Conservation (phyloP, 1,140 invertebrate genomes). For the Colletes gigas region DNA sequence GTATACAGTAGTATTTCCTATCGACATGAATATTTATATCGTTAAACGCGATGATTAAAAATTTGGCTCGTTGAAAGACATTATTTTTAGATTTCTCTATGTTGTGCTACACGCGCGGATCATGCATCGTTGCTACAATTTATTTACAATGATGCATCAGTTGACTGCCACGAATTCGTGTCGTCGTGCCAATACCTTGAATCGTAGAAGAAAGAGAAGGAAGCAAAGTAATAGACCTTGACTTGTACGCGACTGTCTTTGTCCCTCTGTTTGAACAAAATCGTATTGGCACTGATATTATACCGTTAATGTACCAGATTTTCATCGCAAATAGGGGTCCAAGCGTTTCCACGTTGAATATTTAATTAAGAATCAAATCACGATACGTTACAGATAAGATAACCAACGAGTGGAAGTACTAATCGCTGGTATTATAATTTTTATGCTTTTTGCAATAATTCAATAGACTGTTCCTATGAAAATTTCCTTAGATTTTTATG, state of each 20-base stretch:
- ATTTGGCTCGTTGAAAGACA: no score
- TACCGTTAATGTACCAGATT: background rate
- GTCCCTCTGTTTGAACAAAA: conserved; percentile 26
- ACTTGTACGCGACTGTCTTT: background rate
- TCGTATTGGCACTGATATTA: background rate
- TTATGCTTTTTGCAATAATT: no score
- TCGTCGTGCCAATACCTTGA: conserved; percentile 6
- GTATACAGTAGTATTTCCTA: no score
- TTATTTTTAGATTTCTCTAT: no score
- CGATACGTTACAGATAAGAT: background rate
- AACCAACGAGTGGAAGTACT: background rate
- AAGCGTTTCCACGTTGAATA: background rate
- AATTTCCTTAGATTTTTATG: no score
- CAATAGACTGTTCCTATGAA: no score
- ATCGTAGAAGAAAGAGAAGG: background rate
- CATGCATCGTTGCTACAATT: background rate
- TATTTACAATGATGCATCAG: background rate
- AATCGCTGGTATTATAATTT: no score
- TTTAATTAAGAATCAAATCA: background rate
- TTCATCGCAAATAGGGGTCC: background rate
- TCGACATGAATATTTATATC: no score
- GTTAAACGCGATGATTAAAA: no score
- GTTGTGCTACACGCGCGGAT: background rate
- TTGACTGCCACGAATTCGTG: background rate
- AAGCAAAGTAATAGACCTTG: conserved; percentile 13